phyloP scores from a whole-genome alignment of 2,888 invertebrate genomes.

The Atrina japonica region DNA sequence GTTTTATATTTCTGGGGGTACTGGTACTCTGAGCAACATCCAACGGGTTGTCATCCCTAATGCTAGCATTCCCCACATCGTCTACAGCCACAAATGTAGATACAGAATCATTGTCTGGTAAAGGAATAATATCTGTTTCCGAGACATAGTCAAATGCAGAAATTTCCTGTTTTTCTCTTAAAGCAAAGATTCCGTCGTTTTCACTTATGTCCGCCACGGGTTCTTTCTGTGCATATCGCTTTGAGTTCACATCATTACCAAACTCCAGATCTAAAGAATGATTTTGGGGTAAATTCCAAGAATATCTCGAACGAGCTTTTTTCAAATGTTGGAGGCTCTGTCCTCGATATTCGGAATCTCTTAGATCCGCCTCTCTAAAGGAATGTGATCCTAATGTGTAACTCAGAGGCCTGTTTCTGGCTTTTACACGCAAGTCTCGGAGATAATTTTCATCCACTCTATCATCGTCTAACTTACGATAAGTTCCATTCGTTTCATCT shows the following conservation, averaged over 20 bases:
- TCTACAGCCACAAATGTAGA: no score
- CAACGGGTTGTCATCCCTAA: no score
- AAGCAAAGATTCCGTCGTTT: no score
- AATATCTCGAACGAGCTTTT: slow-evolving; percentile 18
- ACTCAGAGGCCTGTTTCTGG: slow-evolving; percentile 9
- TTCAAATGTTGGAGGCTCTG: slow-evolving; percentile 22
- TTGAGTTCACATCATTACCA: slow-evolving; percentile 7
- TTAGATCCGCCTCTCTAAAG: slow-evolving; percentile 9
- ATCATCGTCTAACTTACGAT: slow-evolving; percentile 32
- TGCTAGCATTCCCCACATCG: no score
- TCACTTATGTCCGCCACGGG: background rate
- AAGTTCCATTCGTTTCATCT: slow-evolving; percentile 23
- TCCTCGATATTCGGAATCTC: background rate
- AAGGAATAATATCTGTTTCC: slow-evolving; percentile 8
- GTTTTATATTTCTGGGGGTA: no score
- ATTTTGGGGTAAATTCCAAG: slow-evolving; percentile 12
- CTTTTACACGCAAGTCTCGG: slow-evolving; percentile 5
- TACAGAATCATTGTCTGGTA: background rate
- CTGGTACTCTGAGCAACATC: no score
- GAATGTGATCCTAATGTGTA: slow-evolving; percentile 17
- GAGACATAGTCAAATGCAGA: slow-evolving; percentile 14
- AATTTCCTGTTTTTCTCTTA: no score
- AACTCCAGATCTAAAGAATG: slow-evolving; percentile 14
- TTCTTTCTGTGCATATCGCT: background rate
- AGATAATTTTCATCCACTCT: background rate